Evolutionary conservation across 2,888 invertebrate species (phyloP).

Genomic region (Apodemia hepburni): DNA sequence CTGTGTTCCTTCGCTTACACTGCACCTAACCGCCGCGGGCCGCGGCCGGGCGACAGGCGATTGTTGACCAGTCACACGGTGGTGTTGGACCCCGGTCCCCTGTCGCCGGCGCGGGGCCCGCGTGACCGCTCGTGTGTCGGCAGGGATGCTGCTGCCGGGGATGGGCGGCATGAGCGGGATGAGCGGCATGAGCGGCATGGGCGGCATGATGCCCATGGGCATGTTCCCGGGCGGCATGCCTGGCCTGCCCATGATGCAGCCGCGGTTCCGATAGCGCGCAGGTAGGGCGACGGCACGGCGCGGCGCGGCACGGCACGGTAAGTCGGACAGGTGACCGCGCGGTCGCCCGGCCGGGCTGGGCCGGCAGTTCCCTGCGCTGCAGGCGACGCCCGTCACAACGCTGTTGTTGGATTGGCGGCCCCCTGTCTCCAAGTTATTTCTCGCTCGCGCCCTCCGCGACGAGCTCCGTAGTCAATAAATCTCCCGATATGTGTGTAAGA

Average conservation of each 20-base stretch:
- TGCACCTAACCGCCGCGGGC: slow-evolving; percentile 43
- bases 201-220: slow-evolving; percentile 76
- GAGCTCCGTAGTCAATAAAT: slow-evolving; percentile 16
- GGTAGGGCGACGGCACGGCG: slow-evolving; percentile 24
- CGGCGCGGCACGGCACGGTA: slow-evolving; percentile 37
- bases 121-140: slow-evolving; percentile 37
- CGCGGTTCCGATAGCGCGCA: slow-evolving; percentile 89
- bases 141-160: slow-evolving; percentile 74
- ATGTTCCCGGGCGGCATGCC: slow-evolving; percentile 68
- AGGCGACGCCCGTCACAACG: slow-evolving; percentile 72
- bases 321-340: slow-evolving; percentile 37
- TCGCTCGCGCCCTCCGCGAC: slow-evolving; percentile 14
- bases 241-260: slow-evolving; percentile 87
- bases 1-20: slow-evolving; percentile 67
- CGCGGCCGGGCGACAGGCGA: slow-evolving; percentile 29
- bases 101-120: slow-evolving; percentile 26
- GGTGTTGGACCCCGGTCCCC: slow-evolving; percentile 27
- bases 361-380: slow-evolving; percentile 80
- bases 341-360: slow-evolving; percentile 57
- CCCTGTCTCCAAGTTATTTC: slow-evolving; percentile 51
- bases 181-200: slow-evolving; percentile 44
- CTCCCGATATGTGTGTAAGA: slow-evolving; percentile 35
- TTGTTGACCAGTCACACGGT: slow-evolving; percentile 36
- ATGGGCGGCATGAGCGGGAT: slow-evolving; percentile 59
- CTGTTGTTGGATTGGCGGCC: slow-evolving; percentile 80